A percentile compares a stretch with the other conserved stretches of the same genome.
Conservation (phyloP, 2,113 vertebrate genomes). For the Menura novaehollandiae region DNA sequence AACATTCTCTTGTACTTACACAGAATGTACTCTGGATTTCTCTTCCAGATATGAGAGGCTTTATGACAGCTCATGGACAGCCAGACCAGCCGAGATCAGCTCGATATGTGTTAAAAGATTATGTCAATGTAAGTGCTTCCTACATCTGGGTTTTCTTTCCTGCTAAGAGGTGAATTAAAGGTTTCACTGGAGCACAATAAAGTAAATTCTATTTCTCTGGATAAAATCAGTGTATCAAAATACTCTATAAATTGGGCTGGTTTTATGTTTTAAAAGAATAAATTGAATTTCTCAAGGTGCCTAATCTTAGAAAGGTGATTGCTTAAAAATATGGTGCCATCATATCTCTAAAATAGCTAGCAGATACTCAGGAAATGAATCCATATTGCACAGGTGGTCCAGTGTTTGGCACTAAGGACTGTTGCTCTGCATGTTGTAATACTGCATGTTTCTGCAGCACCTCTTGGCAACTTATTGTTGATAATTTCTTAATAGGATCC, state of each 20-base stretch:
- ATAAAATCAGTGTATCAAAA: neutral
- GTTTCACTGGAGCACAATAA: neutral
- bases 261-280: neutral
- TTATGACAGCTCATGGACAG: constrained; percentile 94
- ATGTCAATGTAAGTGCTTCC: constrained; percentile 79
- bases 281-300: neutral
- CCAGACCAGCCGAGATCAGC: constrained; percentile 92
- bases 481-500: neutral
- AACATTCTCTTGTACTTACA: neutral
- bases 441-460: neutral
- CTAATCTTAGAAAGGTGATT: neutral
- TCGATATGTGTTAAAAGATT: constrained; percentile 94
- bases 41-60: constrained; percentile 90
- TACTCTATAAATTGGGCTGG: neutral
- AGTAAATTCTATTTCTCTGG: neutral
- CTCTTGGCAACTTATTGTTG: fast-evolving
- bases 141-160: neutral
- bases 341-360: neutral
- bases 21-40: neutral
- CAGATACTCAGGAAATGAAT: neutral
- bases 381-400: neutral
- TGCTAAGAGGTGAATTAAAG: neutral
- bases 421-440: neutral
- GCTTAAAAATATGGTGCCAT: neutral
- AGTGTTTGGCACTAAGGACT: neutral